Conservation (phyloP, 2,113 vertebrate genomes). For the Pithys albifrons region DNA sequence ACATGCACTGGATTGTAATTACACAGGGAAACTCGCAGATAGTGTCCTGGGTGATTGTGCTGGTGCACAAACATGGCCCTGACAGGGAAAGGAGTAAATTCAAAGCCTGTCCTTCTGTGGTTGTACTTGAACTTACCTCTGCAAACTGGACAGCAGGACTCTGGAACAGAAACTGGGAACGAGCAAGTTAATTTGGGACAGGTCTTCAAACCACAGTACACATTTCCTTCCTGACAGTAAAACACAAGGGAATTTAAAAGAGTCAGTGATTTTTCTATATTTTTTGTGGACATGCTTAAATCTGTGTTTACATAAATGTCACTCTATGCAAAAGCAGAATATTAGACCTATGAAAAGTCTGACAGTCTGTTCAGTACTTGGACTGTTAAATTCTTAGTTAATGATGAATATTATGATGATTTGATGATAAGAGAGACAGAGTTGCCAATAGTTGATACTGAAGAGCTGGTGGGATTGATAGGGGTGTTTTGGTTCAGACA, state of each 20-base stretch:
- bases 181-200: conserved; percentile 80
- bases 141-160: conserved; percentile 81
- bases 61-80: background rate
- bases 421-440: background rate
- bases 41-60: background rate
- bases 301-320: background rate
- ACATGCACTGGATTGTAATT: background rate
- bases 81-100: background rate
- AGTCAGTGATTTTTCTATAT: background rate
- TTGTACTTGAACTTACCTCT: conserved; percentile 70
- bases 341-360: background rate
- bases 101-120: background rate
- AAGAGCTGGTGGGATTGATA: background rate
- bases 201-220: conserved; percentile 82
- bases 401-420: background rate
- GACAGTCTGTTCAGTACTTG: background rate
- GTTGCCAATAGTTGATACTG: background rate
- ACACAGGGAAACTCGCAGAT: background rate
- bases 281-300: background rate
- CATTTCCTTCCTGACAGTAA: conserved; percentile 79
- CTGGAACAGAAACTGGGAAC: conserved; percentile 73
- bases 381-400: background rate
- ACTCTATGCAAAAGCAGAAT: background rate
- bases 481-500: background rate
- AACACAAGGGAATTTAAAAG: conserved; percentile 24